Evolutionary conservation across 2,888 invertebrate species (phyloP), one percentile per base, ranked within the genome.

Genomic region (Thumatha senex): DNA sequence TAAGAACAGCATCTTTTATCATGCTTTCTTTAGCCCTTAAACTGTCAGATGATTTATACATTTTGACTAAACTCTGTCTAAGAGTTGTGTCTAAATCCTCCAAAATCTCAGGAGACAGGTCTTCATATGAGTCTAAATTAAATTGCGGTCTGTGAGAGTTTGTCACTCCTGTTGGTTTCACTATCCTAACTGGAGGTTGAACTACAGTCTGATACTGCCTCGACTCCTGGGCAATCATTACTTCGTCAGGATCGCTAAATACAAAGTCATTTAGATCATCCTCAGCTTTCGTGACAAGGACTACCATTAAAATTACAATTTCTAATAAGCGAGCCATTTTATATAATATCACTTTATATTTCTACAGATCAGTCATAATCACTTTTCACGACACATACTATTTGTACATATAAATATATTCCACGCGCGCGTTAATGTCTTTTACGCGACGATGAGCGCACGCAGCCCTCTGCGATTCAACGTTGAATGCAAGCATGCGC

Each of bases 1-100:
- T 86, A 12, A 93, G 61, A 47, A 94, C 84, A 0, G 93, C 93
- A 31, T 89, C 89, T 59, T 92, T 89, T 13, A 94, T 76, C 67
- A 89, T 80, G 1, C 83, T 83, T 45, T 93, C 93, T 34, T 92
- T 92, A 46, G 84, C 74, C 24, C 79, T 70, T 46, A 78, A 56
- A 54, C 74, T 81, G 44, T 75, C 68, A 12, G 79, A 71, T 0
- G 82, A 78, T 39, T 84, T 86, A 40, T 87, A 86, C 13, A 78
- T 80, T 47, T 81, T 81, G 1, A 79, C 61, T 4, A 82, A 55
- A 14, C 74, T 69, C 34, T 72, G 76, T 36, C 73, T 76, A 0
- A 82, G 80, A 0, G 84, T 77, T 8, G 80, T 38, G 61, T 72
- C 61, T 11, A 70, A 67, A 9, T 71, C 74, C 13, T 86, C 80